A percentile compares a stretch with the other conserved stretches of the same genome.
phyloP scores from a whole-genome alignment of 2,113 vertebrate species.

The Ibidorhyncha struthersii region DNA sequence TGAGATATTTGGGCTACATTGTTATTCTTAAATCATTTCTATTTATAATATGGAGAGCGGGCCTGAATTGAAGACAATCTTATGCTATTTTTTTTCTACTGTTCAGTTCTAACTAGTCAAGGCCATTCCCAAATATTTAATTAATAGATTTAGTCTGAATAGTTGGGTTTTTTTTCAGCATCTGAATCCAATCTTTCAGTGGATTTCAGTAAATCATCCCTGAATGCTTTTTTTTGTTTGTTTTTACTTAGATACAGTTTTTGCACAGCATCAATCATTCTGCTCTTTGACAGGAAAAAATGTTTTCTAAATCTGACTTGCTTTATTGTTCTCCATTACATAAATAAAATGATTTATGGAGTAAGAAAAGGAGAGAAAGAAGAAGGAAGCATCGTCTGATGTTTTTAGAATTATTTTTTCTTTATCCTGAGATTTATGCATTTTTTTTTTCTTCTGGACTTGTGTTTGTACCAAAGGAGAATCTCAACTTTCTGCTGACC shows the following conservation, averaged over 20 bases:
- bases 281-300: slow-evolving; percentile 30
- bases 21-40: neutral
- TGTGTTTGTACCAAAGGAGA: neutral
- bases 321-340: slow-evolving; percentile 49
- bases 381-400: neutral
- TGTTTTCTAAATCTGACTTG: slow-evolving; percentile 46
- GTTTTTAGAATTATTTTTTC: neutral
- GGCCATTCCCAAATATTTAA: neutral
- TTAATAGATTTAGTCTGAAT: slow-evolving; percentile 8
- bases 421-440: neutral
- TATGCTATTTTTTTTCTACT: fast-evolving
- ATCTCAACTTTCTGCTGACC: neutral
- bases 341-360: slow-evolving; percentile 69
- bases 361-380: neutral
- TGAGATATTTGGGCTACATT: neutral
- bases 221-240: neutral
- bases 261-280: slow-evolving; percentile 61
- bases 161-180: neutral
- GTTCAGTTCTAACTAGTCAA: neutral
- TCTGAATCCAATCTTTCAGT: neutral
- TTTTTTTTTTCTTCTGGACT: neutral
- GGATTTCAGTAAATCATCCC: slow-evolving; percentile 58
- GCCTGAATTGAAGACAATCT: neutral
- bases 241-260: neutral
- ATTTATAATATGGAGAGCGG: neutral